Conservation (phyloP, 1,140 invertebrate genomes). For the Meteorus sp. region DNA sequence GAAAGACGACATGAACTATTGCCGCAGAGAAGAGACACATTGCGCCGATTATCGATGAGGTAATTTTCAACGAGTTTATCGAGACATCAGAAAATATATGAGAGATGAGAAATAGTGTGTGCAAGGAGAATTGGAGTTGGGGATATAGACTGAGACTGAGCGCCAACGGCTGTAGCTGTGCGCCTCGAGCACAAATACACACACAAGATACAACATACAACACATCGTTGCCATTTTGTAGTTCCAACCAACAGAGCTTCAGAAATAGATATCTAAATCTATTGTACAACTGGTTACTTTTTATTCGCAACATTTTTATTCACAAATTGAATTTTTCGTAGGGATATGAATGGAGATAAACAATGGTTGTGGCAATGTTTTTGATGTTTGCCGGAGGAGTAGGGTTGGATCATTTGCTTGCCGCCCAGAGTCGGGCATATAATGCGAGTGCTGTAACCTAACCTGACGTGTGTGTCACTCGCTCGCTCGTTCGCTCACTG, state of each 20-base stretch:
- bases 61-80: conserved; percentile 20
- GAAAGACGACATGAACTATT: conserved; percentile 25
- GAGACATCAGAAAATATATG: neutral
- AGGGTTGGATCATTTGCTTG: conserved; percentile 15
- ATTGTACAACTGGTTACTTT: no score
- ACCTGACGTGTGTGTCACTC: conserved; percentile 8
- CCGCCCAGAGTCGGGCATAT: conserved; percentile 15
- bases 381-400: conserved; percentile 4
- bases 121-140: neutral
- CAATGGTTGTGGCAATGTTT: neutral
- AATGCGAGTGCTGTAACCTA: conserved; percentile 22
- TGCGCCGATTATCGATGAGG: conserved; percentile 19
- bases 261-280: no score
- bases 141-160: conserved; percentile 3
- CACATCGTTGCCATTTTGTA: conserved; percentile 30
- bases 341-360: no score
- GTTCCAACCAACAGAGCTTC: neutral
- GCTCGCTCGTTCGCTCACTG: no score
- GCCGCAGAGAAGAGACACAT: conserved; percentile 16
- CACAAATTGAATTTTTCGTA: no score
- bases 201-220: conserved; percentile 10
- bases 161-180: conserved; percentile 14
- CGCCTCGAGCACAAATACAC: no score
- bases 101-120: neutral
- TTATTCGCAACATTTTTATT: no score